Percentiles rank a stretch among this genome's conserved stretches.
These are phyloP conservation scores for Trichogramma dendrolimi DNA, from an alignment of 2,888 invertebrate species.

Conservation along the genomic window DNA sequence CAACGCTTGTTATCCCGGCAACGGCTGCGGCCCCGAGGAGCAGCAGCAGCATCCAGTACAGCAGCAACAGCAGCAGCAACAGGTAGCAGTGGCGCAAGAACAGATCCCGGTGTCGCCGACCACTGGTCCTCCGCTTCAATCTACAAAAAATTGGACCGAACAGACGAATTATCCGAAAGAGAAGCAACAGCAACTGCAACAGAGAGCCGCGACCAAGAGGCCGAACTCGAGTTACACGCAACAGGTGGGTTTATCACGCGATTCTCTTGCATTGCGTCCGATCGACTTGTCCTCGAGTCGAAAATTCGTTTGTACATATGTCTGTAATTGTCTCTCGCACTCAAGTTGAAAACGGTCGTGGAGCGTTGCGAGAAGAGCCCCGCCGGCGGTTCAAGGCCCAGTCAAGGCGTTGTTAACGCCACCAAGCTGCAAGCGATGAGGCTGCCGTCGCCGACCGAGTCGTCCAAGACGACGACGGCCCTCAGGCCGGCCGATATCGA, in stretches of 20 bases:
- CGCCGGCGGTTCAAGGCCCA: slow-evolving; percentile 57
- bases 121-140: slow-evolving; percentile 59
- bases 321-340: slow-evolving; percentile 48
- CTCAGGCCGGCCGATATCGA: slow-evolving; percentile 68
- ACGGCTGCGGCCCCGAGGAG: slow-evolving; percentile 41
- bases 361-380: slow-evolving; percentile 65
- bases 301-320: too few species aligned
- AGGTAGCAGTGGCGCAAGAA: neutral
- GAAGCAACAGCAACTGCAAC: slow-evolving; percentile 59
- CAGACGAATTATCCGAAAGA: slow-evolving; percentile 69
- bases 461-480: slow-evolving; percentile 48
- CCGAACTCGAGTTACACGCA: slow-evolving; percentile 34
- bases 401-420: slow-evolving; percentile 32
- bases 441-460: slow-evolving; percentile 68
- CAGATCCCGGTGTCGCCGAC: neutral
- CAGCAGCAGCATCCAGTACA: slow-evolving; percentile 35
- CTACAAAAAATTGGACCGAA: slow-evolving; percentile 66
- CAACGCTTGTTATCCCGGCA: slow-evolving; percentile 40
- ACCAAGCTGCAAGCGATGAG: slow-evolving; percentile 31
- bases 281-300: too few species aligned
- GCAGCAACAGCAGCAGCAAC: slow-evolving; percentile 36
- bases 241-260: slow-evolving; percentile 48
- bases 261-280: too few species aligned
- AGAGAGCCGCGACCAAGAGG: slow-evolving; percentile 64
- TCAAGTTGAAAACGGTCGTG: slow-evolving; percentile 63